Base-by-base conservation (phyloP, 2,888 invertebrate genomes). In the Bimastos eiseni region DNA sequence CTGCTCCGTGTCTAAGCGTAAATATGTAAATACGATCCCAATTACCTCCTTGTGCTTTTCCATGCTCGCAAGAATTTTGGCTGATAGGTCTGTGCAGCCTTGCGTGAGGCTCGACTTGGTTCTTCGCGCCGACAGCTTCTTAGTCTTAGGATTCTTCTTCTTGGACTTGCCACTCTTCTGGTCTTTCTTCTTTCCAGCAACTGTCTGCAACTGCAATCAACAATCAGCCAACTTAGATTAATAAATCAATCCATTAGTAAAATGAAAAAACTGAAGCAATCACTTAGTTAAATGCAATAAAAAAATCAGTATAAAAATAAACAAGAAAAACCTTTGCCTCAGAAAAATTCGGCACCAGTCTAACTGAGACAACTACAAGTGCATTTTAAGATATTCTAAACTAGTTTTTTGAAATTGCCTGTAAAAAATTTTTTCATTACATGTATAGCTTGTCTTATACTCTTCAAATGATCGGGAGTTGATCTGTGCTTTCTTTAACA, bases 31-130 rank as follows among this genome's bases (percentile, higher is more conserved):
- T 33, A 88, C 24, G 0, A 41, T 36, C n/a, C 38, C 91, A 88
- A 91, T 70, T 70, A 95, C 95, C 96, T 99, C 99, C 95, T 99
- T 99, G 95, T 99, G 99, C 95, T 99, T 99, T 95, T 99, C 99
- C 98, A 99, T 99, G 21, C 98, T 98, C 90, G 97, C 97, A 96
- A 98, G 99, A 94, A 99, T 98, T 96, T 99, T 99, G 92, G 98
- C 97, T 92, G 98, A 98, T 94, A 99, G 97, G 93, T 96, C 95
- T 93, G 95, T 95, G 93, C 98, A 98, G 93, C 98, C 98, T 95
- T 98, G 98, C 93, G 98, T 98, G 94, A 98, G 97, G 95, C 97
- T 98, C 91, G 98, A 97, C 95, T 99, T 99, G 83, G n/a, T 90
- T 36, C 90, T 55, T 96, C 98, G 98, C 95, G 97, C 98, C 95